Evolutionary conservation across 2,888 invertebrate species (phyloP).

Genomic region (Yponomeuta sedellus): DNA sequence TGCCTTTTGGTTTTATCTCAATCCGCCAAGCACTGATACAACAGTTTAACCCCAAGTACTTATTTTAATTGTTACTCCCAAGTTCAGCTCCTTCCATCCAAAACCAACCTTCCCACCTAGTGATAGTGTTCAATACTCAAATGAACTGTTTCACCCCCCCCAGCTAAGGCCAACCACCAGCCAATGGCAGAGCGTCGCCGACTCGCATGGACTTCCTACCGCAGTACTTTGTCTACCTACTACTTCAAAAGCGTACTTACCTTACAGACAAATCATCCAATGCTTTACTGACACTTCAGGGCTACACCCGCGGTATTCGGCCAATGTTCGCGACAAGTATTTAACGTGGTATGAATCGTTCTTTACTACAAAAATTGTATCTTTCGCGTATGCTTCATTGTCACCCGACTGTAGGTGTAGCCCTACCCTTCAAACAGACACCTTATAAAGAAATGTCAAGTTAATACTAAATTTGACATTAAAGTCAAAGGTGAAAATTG

Average conservation of each 20-base stretch:
- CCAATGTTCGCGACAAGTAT: no score
- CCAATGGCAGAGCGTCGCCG: not conserved
- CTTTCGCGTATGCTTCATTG: no score
- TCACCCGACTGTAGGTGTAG: no score
- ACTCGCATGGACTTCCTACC: conserved; percentile 16
- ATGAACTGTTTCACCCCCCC: not conserved
- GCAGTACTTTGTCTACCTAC: not conserved
- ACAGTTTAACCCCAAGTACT: not conserved
- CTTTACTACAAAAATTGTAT: no score
- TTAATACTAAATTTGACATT: no score
- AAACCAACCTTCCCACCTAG: not conserved
- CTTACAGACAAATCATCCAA: not conserved
- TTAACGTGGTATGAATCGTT: no score
- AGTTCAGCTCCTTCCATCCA: not conserved
- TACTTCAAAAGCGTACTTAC: conserved; percentile 5
- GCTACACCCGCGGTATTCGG: no score
- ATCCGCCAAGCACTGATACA: not conserved
- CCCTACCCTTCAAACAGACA: no score
- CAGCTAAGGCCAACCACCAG: not conserved
- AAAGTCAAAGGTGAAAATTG: no score
- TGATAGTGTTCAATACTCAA: not conserved
- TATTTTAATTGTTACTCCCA: not conserved
- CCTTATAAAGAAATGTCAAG: no score
- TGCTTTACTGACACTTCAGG: not conserved
- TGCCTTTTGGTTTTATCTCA: no score